Evolutionary conservation across 2,797 vertebrate species (phyloP), one percentile per base, ranked within the genome.

Genomic region (Crypturellus tataupa): DNA sequence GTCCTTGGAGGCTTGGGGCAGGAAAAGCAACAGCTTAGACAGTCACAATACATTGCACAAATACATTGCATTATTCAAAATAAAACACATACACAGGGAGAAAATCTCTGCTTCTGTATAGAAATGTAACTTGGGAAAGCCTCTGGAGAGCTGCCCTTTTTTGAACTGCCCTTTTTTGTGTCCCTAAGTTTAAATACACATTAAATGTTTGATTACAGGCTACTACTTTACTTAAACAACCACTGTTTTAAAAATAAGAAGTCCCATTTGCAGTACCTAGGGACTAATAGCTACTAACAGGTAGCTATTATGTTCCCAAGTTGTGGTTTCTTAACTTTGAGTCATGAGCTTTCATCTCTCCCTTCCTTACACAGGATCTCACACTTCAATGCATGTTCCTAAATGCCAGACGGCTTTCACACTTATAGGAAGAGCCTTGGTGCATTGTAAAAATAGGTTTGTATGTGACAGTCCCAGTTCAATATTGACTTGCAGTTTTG

Each of bases 1-100:
- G 98, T 99, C 99, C 98, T 99, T 99, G 93, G 99, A 99, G 96
- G 99, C 99, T 98, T 76, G 89, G 8, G 27, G 18, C 27, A 89
- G 85, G 51, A 75, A 70, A 20, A 80, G 60, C 7, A 64, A 42
- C 40, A 76, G 60, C 63, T 95, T 39, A 95, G 89, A 81, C 59
- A 27, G 3, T 39, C 1, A 1, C 55, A 53, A 3, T 81, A 67
- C 31, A 8, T 3, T 15, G 47, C 64, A 59, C 29, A 31, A 55
- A 55, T 5, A 10, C 85, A 88, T 55, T 1, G 3, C 33, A 2
- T 3, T 8, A 23, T 2, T 58, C 24, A n/a, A 59, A 29, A 40
- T 11, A 37, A 24, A 14, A n/a, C 23, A 18, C 14, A 35, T 15
- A 25, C 29, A 40, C 40, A 23, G 39, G 1, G 21, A 49, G 16